Conservation (phyloP, 2,888 invertebrate genomes). For the Desoria tigrina region DNA sequence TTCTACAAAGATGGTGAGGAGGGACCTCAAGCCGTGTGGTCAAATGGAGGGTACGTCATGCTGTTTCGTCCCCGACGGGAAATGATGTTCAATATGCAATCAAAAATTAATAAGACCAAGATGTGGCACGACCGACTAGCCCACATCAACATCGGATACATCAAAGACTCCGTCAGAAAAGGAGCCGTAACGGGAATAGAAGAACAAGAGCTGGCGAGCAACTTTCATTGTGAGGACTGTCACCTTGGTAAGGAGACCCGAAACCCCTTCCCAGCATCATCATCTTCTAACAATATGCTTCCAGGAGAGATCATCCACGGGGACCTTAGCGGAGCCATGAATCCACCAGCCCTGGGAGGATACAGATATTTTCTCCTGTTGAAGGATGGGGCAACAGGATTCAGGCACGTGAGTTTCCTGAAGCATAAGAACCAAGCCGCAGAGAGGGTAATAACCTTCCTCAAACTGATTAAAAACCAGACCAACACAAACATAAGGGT, state of each 20-base stretch:
- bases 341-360: constrained; percentile 9
- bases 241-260: constrained; percentile 17
- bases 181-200: constrained; percentile 26
- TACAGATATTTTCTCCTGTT: constrained; percentile 25
- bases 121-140: constrained; percentile 23
- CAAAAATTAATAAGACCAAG: constrained; percentile 1
- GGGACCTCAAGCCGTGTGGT: constrained; percentile 16
- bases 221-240: constrained; percentile 17
- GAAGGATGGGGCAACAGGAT: constrained; percentile 33
- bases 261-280: neutral
- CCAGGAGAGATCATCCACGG: constrained; percentile 29
- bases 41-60: constrained; percentile 3
- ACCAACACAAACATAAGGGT: constrained; percentile 27
- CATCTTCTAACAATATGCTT: neutral
- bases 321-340: constrained; percentile 29
- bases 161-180: constrained; percentile 20
- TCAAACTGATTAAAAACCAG: constrained; percentile 26
- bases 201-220: neutral
- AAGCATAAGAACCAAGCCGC: constrained; percentile 24
- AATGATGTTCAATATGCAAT: constrained; percentile 5
- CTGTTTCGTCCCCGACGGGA: neutral
- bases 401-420: constrained; percentile 22
- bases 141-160: constrained; percentile 29
- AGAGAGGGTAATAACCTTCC: constrained; percentile 11
- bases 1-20: constrained; percentile 20